Evolutionary conservation across 2,888 invertebrate species (phyloP).

Genomic region (Podabrus alpinus): DNA sequence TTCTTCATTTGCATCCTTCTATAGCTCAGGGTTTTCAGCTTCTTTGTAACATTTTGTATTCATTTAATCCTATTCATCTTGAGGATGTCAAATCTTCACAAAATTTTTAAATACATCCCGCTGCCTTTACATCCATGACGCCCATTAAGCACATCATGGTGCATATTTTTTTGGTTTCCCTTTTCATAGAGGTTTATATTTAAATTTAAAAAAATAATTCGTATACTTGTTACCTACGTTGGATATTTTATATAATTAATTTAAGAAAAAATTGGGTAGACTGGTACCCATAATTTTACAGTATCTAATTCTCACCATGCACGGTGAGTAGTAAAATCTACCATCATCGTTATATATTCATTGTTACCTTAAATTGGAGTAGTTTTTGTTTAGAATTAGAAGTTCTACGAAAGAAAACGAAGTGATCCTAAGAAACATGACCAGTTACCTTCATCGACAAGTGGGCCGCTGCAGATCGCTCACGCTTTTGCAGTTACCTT

Average conservation of each 20-base stretch:
- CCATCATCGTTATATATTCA: background rate
- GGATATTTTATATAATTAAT: background rate
- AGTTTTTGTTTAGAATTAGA: background rate
- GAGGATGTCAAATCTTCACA: background rate
- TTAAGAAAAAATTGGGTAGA: background rate
- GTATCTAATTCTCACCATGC: background rate
- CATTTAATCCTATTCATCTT: too few species aligned
- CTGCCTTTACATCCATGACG: too few species aligned
- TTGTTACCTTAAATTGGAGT: background rate
- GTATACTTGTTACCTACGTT: too few species aligned
- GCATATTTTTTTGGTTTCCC: too few species aligned
- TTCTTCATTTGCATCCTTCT: background rate
- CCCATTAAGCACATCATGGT: too few species aligned
- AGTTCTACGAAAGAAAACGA: constrained; percentile 35
- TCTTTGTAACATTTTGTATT: background rate
- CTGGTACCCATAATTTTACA: background rate
- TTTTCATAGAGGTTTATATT: too few species aligned
- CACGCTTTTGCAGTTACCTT: constrained; percentile 42
- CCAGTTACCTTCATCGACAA: constrained; percentile 45
- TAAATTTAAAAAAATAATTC: too few species aligned
- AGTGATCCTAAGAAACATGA: constrained; percentile 39
- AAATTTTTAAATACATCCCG: background rate
- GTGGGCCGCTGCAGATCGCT: constrained; percentile 46
- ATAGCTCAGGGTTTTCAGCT: background rate
- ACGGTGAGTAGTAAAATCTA: background rate